Evolutionary conservation across 2,797 vertebrate species (phyloP).

Genomic region (Anas capensis): DNA sequence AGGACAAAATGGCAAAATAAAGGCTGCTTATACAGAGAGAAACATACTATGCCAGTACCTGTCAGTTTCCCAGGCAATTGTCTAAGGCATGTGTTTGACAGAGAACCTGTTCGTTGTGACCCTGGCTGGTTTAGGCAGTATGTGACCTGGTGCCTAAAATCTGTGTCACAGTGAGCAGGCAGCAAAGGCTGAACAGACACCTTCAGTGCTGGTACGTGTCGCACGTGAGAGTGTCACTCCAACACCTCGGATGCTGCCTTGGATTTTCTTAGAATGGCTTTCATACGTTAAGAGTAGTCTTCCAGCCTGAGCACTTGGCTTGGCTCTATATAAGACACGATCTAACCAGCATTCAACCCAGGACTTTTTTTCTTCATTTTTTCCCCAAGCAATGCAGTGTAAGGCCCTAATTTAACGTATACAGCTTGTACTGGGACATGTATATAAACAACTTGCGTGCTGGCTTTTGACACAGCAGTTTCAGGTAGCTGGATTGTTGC

Average conservation of each 20-base stretch:
- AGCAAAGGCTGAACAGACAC: not conserved
- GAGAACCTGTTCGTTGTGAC: not conserved
- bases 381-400: not conserved
- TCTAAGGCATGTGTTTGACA: not conserved
- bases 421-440: not conserved
- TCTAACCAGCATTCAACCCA: not conserved
- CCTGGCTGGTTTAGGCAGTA: not conserved
- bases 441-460: not conserved
- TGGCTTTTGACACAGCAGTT: not conserved
- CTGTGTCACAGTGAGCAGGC: accelerated
- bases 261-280: not conserved
- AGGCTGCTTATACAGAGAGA: not conserved
- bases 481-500: not conserved
- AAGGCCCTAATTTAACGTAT: not conserved
- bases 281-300: not conserved
- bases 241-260: not conserved
- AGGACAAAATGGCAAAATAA: not conserved
- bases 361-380: not conserved
- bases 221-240: accelerated
- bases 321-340: not conserved
- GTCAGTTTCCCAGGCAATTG: not conserved
- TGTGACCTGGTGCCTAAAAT: not conserved
- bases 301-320: not conserved
- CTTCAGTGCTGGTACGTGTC: accelerated
- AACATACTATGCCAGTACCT: not conserved